Conservation (phyloP, 2,888 invertebrate genomes). For the Mechanitis messenoides region DNA sequence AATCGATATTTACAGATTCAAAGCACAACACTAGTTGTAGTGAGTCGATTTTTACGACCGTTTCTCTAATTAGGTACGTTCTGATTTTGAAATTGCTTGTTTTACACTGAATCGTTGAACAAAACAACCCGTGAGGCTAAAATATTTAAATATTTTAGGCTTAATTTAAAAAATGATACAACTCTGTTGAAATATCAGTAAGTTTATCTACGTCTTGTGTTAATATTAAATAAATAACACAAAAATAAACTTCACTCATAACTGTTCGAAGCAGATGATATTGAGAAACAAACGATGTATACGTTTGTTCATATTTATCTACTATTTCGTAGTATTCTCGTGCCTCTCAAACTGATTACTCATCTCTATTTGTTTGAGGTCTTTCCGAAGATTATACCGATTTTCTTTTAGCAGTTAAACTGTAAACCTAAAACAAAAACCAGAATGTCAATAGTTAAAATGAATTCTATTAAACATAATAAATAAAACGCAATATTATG, state of each 20-base stretch:
- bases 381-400: background rate
- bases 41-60: slow-evolving; percentile 58
- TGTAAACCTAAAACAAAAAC: too few species aligned
- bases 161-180: background rate
- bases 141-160: background rate
- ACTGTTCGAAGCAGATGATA: slow-evolving; percentile 11
- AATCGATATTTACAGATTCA: slow-evolving; percentile 57
- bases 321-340: slow-evolving; percentile 2
- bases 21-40: slow-evolving; percentile 57
- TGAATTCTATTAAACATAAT: too few species aligned
- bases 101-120: slow-evolving; percentile 14
- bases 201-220: background rate
- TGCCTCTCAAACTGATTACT: background rate
- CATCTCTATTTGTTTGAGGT: background rate
- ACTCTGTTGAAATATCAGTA: too few species aligned
- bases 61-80: slow-evolving; percentile 54
- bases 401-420: background rate
- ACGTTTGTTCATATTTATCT: background rate
- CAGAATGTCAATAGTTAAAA: too few species aligned
- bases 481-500: too few species aligned
- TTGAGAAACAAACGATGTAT: slow-evolving; percentile 14
- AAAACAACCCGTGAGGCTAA: background rate
- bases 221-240: slow-evolving; percentile 15
- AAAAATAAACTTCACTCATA: slow-evolving; percentile 21
- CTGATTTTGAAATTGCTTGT: slow-evolving; percentile 38